These are phyloP conservation scores for Timandra comae DNA, from an alignment of 2,888 invertebrate species.

Conservation along the genomic window DNA sequence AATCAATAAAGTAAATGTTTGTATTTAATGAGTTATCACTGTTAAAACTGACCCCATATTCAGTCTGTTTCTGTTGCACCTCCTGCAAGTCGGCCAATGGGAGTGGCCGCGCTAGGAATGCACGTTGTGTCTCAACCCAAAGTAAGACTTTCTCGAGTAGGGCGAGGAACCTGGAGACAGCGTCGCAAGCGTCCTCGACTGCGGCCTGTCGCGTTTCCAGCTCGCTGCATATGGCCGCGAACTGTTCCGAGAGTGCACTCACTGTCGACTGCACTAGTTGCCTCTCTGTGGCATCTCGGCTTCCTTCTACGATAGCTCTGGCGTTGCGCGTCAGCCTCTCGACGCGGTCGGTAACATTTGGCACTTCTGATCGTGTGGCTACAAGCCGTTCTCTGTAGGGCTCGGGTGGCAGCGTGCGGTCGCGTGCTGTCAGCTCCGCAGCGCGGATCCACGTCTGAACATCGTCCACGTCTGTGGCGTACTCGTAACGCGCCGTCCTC, in stretches of 20 bases:
- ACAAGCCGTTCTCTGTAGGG: constrained; percentile 86
- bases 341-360: constrained; percentile 83
- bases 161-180: constrained; percentile 90
- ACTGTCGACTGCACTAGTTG: constrained; percentile 85
- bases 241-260: constrained; percentile 84
- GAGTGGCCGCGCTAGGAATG: constrained; percentile 86
- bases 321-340: constrained; percentile 88
- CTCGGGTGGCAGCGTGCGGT: constrained; percentile 86
- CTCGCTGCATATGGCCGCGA: constrained; percentile 85
- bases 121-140: constrained; percentile 90
- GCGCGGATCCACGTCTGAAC: constrained; percentile 89
- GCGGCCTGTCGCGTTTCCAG: constrained; percentile 89
- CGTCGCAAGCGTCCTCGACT: constrained; percentile 91
- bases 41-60: constrained; percentile 83
- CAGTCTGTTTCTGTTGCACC: constrained; percentile 89
- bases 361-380: constrained; percentile 85
- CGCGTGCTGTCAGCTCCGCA: constrained; percentile 89
- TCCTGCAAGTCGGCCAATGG: constrained; percentile 87
- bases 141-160: constrained; percentile 87
- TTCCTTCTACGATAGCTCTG: constrained; percentile 86
- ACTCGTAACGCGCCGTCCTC: constrained; percentile 87
- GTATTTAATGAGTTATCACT: background rate
- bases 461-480: constrained; percentile 85
- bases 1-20: background rate
- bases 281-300: constrained; percentile 85